Evolutionary conservation across 2,113 vertebrate genomes (phyloP), one percentile per base, ranked within the genome.

Genomic region (Acrocephalus kingi): DNA sequence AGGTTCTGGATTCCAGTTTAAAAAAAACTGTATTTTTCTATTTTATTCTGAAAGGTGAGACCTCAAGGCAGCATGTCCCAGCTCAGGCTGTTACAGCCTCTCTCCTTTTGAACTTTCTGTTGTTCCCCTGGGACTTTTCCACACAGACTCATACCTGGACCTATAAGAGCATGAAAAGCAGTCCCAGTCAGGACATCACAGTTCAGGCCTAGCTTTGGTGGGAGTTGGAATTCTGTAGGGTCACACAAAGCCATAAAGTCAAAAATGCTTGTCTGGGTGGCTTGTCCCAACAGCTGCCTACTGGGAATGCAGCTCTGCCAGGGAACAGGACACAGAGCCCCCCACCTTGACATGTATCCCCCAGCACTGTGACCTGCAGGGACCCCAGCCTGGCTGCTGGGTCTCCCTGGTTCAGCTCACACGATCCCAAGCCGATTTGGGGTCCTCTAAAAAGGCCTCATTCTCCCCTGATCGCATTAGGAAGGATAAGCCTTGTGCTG

Each of bases 391-490:
- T 74, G 67, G 30, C 54, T 1, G 0, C 62, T 56, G 55, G 20
- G 62, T 80, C 15, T 89, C 45, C n/a, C 75, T 7, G 2, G 27
- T 49, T 88, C 75, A 20, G 80, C 64, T 95, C 55, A 83, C 46
- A 72, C 1, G 0, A 12, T 78, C 48, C 63, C 84, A 96, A 96
- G 95, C 93, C 2, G 86, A 94, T 96, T n/a, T 92, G 90, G 87
- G 93, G 78, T 85, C 90, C 77, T 85, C 58, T 90, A 48, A 80
- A 96, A 97, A 78, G 71, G 41, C 67, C 67, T 87, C 75, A 87
- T 94, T 95, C 79, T 90, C 59, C 48, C 45, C 79, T 87, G 89
- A 92, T 96, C 88, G 77, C 84, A 91, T 96, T 97, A 96, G 68
- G 39, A 71, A 93, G 43, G 74, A 49, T 96, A 85, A 97, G 61